Evolutionary conservation across 2,113 vertebrate genomes (phyloP).

Genomic region (Suncus etruscus): DNA sequence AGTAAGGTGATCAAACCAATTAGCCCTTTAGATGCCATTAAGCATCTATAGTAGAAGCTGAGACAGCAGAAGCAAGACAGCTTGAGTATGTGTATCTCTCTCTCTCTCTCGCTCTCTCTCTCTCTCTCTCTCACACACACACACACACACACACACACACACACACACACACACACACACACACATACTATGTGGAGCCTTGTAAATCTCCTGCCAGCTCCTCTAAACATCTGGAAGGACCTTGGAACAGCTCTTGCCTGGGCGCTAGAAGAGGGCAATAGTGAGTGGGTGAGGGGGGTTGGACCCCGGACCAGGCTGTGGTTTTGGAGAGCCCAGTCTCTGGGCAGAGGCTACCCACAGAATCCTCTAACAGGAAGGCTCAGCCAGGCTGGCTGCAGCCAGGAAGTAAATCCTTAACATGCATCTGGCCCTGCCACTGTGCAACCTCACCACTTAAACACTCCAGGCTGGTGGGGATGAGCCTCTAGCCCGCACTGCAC

Average conservation of each 20-base stretch:
- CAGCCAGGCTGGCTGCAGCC: slow-evolving; percentile 76
- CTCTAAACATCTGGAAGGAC: slow-evolving; percentile 5
- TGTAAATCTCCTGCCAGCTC: background rate
- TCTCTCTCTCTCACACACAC: background rate
- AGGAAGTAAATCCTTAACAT: slow-evolving; percentile 83
- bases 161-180: too few species aligned
- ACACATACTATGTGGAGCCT: background rate
- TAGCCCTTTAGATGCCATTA: background rate
- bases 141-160: too few species aligned
- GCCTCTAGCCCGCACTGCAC: slow-evolving; percentile 52
- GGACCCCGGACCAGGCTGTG: slow-evolving; percentile 57
- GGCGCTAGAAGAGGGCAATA: slow-evolving; percentile 31
- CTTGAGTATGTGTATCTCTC: too few species aligned
- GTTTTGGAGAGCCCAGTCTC: slow-evolving; percentile 68
- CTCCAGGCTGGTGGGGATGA: slow-evolving; percentile 46
- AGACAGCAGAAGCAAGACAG: background rate
- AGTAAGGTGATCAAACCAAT: background rate
- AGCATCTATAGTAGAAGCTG: background rate
- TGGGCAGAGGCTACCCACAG: slow-evolving; percentile 77
- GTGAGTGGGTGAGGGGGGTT: background rate
- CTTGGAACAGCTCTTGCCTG: slow-evolving; percentile 40
- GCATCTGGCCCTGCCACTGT: slow-evolving; percentile 64
- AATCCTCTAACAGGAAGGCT: slow-evolving; percentile 81
- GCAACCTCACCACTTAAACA: slow-evolving; percentile 81
- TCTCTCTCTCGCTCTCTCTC: too few species aligned